A percentile compares a stretch with the other conserved stretches of the same genome.
Conservation (phyloP, 2,888 invertebrate genomes). For the Azorinus chamasolen region DNA sequence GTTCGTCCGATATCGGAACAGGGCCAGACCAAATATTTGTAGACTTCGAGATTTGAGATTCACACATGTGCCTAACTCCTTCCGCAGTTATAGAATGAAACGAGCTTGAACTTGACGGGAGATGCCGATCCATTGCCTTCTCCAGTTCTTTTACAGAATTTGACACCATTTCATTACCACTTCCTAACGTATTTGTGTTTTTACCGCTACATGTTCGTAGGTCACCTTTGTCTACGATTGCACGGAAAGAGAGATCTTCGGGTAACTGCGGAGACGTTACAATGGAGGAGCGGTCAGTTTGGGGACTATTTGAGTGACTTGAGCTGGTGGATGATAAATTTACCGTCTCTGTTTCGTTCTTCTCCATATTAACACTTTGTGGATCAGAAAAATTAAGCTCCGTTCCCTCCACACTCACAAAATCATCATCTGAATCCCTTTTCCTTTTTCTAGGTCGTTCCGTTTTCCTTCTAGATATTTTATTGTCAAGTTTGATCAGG, state of each 20-base stretch:
- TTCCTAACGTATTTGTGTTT: conserved; percentile 1
- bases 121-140: conserved; percentile 98
- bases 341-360: too few species aligned
- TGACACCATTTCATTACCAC: conserved; percentile 28
- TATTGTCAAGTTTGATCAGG: conserved; percentile 69
- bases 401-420: background rate
- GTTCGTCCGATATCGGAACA: conserved; percentile 77
- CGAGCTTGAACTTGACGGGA: conserved; percentile 86
- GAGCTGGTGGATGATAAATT: too few species aligned
- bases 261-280: conserved; percentile 39
- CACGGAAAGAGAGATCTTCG: conserved; percentile 49
- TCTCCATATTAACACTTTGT: too few species aligned
- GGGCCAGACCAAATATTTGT: conserved; percentile 97
- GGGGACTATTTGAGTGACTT: conserved; percentile 25
- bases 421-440: conserved; percentile 67
- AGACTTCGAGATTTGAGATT: conserved; percentile 58
- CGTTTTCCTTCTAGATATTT: conserved; percentile 84
- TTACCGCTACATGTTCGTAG: conserved; percentile 3
- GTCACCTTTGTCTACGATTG: conserved; percentile 29
- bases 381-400: too few species aligned
- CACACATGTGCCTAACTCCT: too few species aligned
- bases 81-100: background rate
- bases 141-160: conserved; percentile 95
- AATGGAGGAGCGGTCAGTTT: background rate
- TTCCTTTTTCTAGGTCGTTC: conserved; percentile 83